Base-by-base conservation (phyloP, 2,797 vertebrate species). In the Aratinga solstitialis region DNA sequence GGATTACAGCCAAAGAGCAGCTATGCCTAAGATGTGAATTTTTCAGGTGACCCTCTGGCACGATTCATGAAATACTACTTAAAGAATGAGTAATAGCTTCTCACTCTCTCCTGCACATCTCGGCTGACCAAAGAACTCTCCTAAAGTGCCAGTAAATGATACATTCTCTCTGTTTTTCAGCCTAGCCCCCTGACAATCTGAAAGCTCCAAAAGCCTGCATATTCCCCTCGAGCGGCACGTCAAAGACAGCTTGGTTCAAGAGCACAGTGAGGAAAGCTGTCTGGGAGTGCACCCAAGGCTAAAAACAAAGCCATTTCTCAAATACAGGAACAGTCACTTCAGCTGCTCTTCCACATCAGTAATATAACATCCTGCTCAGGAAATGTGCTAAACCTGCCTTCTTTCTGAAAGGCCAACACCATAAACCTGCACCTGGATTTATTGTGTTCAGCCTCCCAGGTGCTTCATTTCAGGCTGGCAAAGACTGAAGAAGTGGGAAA, bases 1-100 rank as follows among this genome's bases (percentile, higher is more conserved):
- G 18, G 29, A 68, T 42, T 90, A 81, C 54, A 79, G 68, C 43
- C 50, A 56, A 1, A 27, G 40, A 74, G 65, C 51, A 56, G 53
- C n/a, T n/a, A 24, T 1, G 2, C 20, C 65, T 8, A 53, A 24
- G 36, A 84, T 18, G n/a, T 18, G 73, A 83, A 27, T 92, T 88
- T 89, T 93, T 82, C 65, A 85, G 91, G 94, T 94, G 90, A 88
- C 50, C 43, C 81, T 74, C 71, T 87, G 94, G 91, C 90, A 81
- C 84, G 59, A 84, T 15, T 80, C 72, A 76, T 1, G 3, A 93
- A 91, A 91, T 53, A 43, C 48, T 62, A 75, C 85, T 92, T 79
- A 89, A 47, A 73, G 75, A 86, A 79, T 23, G 81, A 94, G 62
- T 65, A 91, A 91, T 51, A 87, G 87, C 76, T 84, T 73, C 71